Evolutionary conservation across 2,888 invertebrate genomes (phyloP).

Genomic region (Hecatera dysodea): DNA sequence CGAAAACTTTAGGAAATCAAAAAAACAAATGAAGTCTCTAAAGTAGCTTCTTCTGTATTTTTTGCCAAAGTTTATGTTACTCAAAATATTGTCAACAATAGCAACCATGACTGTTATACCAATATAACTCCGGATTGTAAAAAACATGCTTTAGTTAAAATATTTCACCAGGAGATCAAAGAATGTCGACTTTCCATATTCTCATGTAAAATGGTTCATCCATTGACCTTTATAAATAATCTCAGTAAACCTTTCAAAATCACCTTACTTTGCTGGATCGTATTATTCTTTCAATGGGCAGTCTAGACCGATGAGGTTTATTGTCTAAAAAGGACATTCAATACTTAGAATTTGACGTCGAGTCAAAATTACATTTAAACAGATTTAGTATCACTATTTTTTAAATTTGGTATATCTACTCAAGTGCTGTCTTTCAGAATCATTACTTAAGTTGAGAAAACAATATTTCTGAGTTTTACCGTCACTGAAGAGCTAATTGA

Average conservation of each 20-base stretch:
- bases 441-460: neutral
- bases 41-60: neutral
- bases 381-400: neutral
- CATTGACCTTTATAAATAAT: neutral
- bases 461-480: neutral
- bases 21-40: neutral
- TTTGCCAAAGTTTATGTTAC: neutral
- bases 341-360: conserved; percentile 8
- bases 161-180: neutral
- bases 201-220: neutral
- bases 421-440: neutral
- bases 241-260: conserved; percentile 14
- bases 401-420: neutral
- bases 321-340: conserved; percentile 13
- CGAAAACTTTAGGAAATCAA: too few species aligned
- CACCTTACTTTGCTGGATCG: conserved; percentile 6
- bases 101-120: too few species aligned
- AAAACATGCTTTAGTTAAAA: too few species aligned
- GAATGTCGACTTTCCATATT: neutral
- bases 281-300: conserved; percentile 24
- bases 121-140: too few species aligned
- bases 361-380: conserved; percentile 6
- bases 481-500: too few species aligned
- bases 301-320: conserved; percentile 24
- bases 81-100: too few species aligned